Conservation (phyloP, 2,797 vertebrate species). For the Spinus pinus region DNA sequence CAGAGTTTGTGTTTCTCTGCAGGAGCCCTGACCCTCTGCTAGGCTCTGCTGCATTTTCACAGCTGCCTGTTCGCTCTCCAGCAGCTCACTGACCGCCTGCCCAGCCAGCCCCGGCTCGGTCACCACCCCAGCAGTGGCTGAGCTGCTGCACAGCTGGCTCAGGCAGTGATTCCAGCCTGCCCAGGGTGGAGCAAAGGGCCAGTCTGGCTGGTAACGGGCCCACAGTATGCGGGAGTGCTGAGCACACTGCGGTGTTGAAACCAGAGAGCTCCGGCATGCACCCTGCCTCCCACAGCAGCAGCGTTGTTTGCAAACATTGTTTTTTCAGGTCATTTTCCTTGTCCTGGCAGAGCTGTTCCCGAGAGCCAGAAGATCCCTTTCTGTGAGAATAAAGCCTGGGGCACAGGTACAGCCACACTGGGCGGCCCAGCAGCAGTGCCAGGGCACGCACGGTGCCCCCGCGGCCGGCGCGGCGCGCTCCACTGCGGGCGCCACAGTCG, state of each 20-base stretch:
- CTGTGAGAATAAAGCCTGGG: background rate
- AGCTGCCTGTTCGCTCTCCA: accelerated
- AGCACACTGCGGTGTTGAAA: accelerated
- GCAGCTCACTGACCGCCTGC: background rate
- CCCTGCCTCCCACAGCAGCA: background rate
- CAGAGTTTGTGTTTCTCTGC: background rate
- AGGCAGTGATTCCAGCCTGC: background rate
- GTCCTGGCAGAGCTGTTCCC: background rate
- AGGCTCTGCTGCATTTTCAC: background rate
- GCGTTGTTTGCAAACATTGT: background rate
- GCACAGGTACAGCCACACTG: background rate
- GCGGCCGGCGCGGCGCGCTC: background rate
- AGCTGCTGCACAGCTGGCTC: background rate
- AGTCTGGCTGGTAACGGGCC: accelerated
- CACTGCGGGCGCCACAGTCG: background rate
- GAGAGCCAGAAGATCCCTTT: background rate
- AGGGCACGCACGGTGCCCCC: background rate
- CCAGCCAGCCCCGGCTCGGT: accelerated
- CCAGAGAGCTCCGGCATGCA: accelerated
- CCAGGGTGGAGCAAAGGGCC: accelerated
- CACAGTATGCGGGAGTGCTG: accelerated
- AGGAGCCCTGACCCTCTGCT: background rate
- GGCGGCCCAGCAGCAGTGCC: background rate
- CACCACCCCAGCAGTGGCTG: accelerated
- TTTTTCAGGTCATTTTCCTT: background rate